Base-by-base conservation (phyloP, 2,888 invertebrate genomes). In the Mystacides longicornis region DNA sequence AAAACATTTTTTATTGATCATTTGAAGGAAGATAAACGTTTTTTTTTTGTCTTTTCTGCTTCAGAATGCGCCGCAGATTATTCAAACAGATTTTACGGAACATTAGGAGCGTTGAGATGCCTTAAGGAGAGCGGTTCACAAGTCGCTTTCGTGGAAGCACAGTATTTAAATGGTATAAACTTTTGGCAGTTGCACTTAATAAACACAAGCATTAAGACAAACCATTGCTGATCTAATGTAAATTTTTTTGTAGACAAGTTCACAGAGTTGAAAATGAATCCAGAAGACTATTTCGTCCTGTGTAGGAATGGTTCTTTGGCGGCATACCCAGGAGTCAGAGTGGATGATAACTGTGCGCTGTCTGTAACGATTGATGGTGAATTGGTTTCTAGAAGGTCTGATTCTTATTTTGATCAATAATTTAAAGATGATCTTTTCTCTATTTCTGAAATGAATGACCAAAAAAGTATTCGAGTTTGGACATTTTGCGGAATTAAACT, bases 221-320 rank as follows among this genome's bases (percentile, higher is more conserved):
- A 33, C 16, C 46, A 3, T 46, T 5, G 5, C 14, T 23, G 14
- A 22, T 23, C 21, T 46, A 48, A 48, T 23, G 23, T 23, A 23
- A 48, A 5, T 48, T 48, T 47, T 21, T 9, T 51, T 51, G 16
- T 21, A 54, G 57, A 57, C 5, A 54, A 54, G 42, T 50, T 51
- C 2, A 23, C n/a, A 7, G n/a, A 21, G 19, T 23, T 57, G 23
- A 27, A 4, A 18, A n/a, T 56, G 27, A 9, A 23, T 71, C 55
- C 66, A 63, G 1, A 64, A 61, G 2, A 65, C 74, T 81, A 77
- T 66, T 73, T 79, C 1, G 79, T 81, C 0, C 69, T 86, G 1
- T 83, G 84, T 65, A 73, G 76, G 52, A 82, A 85, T 68, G 82
- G 83, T 63, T 71, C 77, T 0, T 65, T 83, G 22, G 79, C 82